Evolutionary conservation across 2,888 invertebrate genomes (phyloP), one percentile per base, ranked within the genome.

Genomic region (Tenthredo distinguenda): DNA sequence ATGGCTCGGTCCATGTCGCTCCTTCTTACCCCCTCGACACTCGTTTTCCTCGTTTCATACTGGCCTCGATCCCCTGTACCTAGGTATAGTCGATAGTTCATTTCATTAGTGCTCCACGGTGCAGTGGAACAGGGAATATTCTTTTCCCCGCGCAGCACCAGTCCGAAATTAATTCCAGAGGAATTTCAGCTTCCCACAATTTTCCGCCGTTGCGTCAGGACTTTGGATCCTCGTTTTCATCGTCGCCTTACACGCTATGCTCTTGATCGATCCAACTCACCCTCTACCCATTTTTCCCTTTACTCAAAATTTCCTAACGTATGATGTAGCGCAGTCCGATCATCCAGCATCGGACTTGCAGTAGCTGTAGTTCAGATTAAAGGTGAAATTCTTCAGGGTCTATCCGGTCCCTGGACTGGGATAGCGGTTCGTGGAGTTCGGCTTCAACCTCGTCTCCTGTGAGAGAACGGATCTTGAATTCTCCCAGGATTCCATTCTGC

Each of bases 401-500:
- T 47, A 7, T 18, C 37, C 71, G 18, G 37, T 2, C 3, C 72
- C 72, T 74, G 43, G 43, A 43, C 72, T 21, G 10, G 40, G 72
- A 26, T 12, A 43, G 72, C 31, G 21, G 72, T 15, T 74, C 72
- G 40, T 43, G 18, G 21, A 74, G 72, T 12, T 74, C 72, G 72
- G 72, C 72, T 74, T 31, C 10, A 74, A 74, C 43, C 72, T 74
- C 83, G 83, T 83, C 83, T 83, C 83, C 71, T 85, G 47, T 77
- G 65, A 76, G 84, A 79, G 72, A 31, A 85, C 50, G 81, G 77
- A 71, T 68, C 58, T 79, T 71, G 81, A 79, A 85, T 85, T 55
- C 85, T 81, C 47, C 81, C 40, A 85, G 85, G 79, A 85, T 82
- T 81, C 85, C 68, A 85, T 85, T 85, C 85, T 79, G 81, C 79